Evolutionary conservation across 2,113 vertebrate genomes (phyloP).

Genomic region (Melozone crissalis): DNA sequence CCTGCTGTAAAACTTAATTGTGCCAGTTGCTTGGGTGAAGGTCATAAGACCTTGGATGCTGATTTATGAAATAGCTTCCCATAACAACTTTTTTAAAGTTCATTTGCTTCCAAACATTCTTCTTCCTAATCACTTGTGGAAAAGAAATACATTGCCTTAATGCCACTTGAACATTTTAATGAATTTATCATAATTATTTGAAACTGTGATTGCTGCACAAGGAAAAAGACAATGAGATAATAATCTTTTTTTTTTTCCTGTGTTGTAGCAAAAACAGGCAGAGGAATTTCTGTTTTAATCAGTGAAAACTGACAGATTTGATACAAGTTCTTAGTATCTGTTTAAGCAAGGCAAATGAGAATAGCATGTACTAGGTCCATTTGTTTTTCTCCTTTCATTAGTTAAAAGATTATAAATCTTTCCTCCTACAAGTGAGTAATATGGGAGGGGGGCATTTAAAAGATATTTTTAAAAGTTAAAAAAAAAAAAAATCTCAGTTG

Average conservation of each 20-base stretch:
- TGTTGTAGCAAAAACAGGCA: not conserved
- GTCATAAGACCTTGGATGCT: not conserved
- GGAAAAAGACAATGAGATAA: not conserved
- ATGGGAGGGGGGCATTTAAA: accelerated
- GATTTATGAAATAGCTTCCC: not conserved
- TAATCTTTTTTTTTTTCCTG: accelerated
- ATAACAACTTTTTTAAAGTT: not conserved
- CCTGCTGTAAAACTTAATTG: not conserved
- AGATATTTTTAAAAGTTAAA: not conserved
- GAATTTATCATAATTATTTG: not conserved
- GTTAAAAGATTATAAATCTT: not conserved
- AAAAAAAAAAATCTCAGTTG: not conserved
- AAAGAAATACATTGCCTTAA: not conserved
- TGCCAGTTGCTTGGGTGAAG: not conserved
- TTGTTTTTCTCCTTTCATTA: not conserved
- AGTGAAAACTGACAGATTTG: not conserved
- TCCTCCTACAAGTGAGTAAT: not conserved
- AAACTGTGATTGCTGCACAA: not conserved
- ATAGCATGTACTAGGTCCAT: not conserved
- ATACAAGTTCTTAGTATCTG: not conserved
- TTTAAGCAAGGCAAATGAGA: not conserved
- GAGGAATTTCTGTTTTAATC: not conserved
- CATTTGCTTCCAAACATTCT: not conserved
- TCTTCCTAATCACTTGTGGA: not conserved
- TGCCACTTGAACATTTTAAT: not conserved